Percentiles rank a stretch among this genome's conserved stretches.
phyloP scores from a whole-genome alignment of 2,113 vertebrate species.

The Nyctibius bracteatus region DNA sequence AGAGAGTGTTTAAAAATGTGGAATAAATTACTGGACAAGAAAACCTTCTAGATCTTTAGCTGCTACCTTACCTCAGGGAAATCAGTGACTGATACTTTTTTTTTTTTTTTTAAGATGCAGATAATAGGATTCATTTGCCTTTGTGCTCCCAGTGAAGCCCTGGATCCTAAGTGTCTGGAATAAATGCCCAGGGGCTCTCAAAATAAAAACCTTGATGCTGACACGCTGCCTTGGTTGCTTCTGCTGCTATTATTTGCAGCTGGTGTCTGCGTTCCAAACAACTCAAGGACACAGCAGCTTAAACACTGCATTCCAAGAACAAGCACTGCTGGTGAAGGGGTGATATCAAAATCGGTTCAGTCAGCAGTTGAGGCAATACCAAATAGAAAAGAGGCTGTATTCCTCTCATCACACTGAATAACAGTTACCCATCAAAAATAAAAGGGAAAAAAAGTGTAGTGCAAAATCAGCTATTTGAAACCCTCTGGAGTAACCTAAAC shows the following conservation, averaged over 20 bases:
- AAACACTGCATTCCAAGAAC: background rate
- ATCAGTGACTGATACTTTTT: background rate
- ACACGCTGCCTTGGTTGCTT: background rate
- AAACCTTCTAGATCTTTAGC: background rate
- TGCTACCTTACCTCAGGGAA: background rate
- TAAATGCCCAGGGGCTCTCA: background rate
- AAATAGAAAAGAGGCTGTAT: background rate
- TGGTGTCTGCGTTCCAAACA: background rate
- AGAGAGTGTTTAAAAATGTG: background rate
- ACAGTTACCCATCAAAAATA: background rate
- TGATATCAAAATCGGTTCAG: background rate
- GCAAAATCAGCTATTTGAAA: background rate
- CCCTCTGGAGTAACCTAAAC: background rate
- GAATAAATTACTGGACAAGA: background rate
- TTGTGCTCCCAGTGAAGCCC: background rate
- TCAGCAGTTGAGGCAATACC: background rate
- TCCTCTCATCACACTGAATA: background rate
- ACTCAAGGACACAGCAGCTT: background rate
- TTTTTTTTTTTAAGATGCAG: background rate
- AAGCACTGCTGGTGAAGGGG: background rate
- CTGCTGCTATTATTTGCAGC: background rate
- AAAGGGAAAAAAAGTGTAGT: background rate
- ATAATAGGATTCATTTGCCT: background rate
- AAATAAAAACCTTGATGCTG: conserved; percentile 5
- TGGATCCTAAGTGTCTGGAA: background rate